Conservation (phyloP, 1,140 invertebrate genomes). For the Planococcus citri region DNA sequence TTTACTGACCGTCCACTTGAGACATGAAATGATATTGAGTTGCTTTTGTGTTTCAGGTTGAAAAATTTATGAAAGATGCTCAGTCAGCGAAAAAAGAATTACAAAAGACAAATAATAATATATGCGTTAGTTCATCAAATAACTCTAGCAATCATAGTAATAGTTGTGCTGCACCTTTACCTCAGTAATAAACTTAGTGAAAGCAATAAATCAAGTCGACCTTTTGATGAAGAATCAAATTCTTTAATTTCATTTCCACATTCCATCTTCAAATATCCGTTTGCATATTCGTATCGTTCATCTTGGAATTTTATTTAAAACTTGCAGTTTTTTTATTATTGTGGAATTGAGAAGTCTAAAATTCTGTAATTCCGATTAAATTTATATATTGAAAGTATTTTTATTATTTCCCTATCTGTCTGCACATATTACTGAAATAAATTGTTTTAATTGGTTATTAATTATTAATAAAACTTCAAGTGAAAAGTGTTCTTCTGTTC, state of each 20-base stretch:
- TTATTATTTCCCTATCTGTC: background rate
- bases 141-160: constrained; percentile 14
- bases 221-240: background rate
- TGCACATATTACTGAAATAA: background rate
- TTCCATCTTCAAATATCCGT: background rate
- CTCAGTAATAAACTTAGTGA: constrained; percentile 14
- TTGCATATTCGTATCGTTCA: background rate
- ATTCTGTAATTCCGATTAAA: background rate
- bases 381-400: background rate
- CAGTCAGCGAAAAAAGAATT: constrained; percentile 14
- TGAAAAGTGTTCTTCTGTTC: background rate
- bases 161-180: constrained; percentile 10
- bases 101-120: constrained; percentile 13
- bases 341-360: background rate
- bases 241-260: constrained; percentile 9
- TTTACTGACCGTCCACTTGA: background rate
- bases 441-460: background rate
- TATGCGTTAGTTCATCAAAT: constrained; percentile 17
- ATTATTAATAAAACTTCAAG: background rate
- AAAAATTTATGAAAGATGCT: constrained; percentile 11
- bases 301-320: background rate
- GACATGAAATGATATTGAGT: background rate
- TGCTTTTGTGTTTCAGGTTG: background rate
- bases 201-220: constrained; percentile 7
- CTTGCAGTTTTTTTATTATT: background rate